Evolutionary conservation across 2,797 vertebrate species (phyloP).

Genomic region (Pantherophis vulpinus): DNA sequence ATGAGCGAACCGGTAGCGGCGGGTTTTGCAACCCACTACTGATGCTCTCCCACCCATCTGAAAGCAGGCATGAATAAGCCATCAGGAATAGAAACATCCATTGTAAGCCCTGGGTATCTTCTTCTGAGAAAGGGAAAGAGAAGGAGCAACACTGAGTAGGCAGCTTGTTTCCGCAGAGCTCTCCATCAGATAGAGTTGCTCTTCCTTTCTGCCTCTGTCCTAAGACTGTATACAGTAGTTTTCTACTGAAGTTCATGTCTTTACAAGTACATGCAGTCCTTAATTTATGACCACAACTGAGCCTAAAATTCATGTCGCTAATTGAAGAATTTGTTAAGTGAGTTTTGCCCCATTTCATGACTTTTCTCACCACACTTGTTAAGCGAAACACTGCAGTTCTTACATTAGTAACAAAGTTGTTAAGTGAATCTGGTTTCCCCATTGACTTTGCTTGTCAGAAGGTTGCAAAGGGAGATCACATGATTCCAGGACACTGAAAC

Average conservation of each 20-base stretch:
- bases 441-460: background rate
- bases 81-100: background rate
- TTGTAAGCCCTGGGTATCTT: fast-evolving
- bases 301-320: background rate
- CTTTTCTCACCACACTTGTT: too few species aligned
- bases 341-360: background rate
- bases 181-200: background rate
- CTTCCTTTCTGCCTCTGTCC: background rate
- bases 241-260: background rate
- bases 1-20: too few species aligned
- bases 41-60: fast-evolving
- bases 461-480: background rate
- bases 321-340: background rate
- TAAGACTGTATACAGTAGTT: background rate
- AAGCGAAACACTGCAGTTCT: background rate
- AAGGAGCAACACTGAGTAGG: background rate
- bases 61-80: background rate
- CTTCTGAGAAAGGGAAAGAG: fast-evolving
- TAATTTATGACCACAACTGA: background rate
- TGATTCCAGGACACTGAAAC: background rate
- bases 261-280: background rate
- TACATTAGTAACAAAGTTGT: background rate
- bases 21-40: too few species aligned
- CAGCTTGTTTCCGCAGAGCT: background rate
- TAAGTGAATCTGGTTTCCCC: background rate